Evolutionary conservation across 1,140 invertebrate species (phyloP), one percentile per base, ranked within the genome.

Genomic region (Popillia japonica): DNA sequence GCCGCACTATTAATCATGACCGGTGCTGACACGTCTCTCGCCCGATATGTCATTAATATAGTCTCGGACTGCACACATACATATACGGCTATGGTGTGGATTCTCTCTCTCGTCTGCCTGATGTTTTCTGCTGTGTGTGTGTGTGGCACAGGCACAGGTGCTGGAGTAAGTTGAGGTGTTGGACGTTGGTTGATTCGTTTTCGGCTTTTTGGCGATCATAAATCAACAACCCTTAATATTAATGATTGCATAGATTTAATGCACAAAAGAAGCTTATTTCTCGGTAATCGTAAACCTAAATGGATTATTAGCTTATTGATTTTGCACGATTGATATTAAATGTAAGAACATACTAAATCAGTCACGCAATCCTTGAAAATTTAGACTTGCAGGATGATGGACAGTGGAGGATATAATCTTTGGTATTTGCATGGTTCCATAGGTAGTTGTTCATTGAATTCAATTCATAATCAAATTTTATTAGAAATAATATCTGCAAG

Each of bases 171-270:
- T 34, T 34, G 48, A 55, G 48, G 48, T 55, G 48, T 17, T 4
- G 48, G 48, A 14, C 48, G 48, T 55, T 17, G 14, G 17, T 17
- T 17, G 17, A n/a, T n/a, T 55, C 61, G 61, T 68, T 68, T 68
- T 68, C 61, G 27, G 61, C 22, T 34, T 34, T 68, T 68, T 22
- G 61, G 9, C 27, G 61, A 20, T 22, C 7, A 20, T 68, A 68
- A 68, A 68, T 68, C 61, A 68, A 68, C 61, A 23, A 68, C 61
- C 61, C 61, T 68, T 68, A 68, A 68, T 8, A 68, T 68, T 22
- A 68, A 68, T 68, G 61, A 68, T 68, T 22, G 61, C 11, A 34
- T 34, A 34, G 27, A 34, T 34, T 34, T 34, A 2, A 34, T 34
- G 27, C 27, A 4, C 27, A 4, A 34, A 34, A 34, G 27, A 34